Percentiles rank a stretch among this genome's conserved stretches.
These are phyloP conservation scores for Halocaridina rubra DNA, from an alignment of 2,888 invertebrate genomes.

Conservation along the genomic window DNA sequence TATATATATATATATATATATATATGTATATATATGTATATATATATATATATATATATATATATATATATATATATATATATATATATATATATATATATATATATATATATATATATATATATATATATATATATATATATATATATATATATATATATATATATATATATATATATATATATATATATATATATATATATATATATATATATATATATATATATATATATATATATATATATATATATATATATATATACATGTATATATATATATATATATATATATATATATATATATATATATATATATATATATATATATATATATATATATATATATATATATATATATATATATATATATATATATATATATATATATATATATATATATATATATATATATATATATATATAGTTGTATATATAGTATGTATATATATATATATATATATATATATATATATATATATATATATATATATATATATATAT, in stretches of 20 bases:
- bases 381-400: background rate
- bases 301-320: background rate
- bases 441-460: conserved; percentile 9
- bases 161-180: background rate
- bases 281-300: background rate
- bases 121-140: background rate
- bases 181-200: background rate
- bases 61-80: no score
- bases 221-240: no score
- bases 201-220: no score
- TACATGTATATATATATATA: no score
- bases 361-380: background rate
- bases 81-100: conserved; percentile 2
- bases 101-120: background rate
- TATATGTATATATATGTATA: no score
- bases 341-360: background rate
- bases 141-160: background rate
- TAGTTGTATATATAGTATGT: conserved; percentile 8
- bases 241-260: no score
- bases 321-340: background rate
- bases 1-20: no score
- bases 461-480: conserved; percentile 25
- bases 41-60: no score
- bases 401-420: conserved; percentile 1
- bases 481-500: conserved; percentile 7